Evolutionary conservation across 2,113 vertebrate genomes (phyloP).

Genomic region (Panthera uncia): DNA sequence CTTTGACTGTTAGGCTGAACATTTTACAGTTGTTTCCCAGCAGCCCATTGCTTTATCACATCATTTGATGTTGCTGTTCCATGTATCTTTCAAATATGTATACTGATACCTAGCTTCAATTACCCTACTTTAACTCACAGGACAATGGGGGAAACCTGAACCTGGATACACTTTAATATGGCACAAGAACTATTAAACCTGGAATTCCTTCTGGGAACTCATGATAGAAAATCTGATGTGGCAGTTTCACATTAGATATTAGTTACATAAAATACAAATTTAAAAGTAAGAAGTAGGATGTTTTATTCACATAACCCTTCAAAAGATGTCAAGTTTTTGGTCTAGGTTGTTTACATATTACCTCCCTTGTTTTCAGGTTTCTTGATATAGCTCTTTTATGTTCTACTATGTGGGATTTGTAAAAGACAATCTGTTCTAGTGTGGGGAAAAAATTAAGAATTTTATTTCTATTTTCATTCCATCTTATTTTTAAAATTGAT

Average conservation of each 20-base stretch:
- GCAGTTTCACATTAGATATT: background rate
- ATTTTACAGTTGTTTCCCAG: background rate
- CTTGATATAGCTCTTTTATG: background rate
- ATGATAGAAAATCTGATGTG: background rate
- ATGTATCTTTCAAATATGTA: conserved; percentile 2
- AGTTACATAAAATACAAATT: background rate
- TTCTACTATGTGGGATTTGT: background rate
- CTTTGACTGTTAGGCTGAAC: background rate
- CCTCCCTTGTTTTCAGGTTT: background rate
- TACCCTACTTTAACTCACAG: background rate
- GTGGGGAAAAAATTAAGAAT: background rate
- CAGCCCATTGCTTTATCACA: background rate
- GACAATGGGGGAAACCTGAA: background rate
- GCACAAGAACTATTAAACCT: background rate
- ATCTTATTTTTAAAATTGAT: background rate
- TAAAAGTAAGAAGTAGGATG: background rate
- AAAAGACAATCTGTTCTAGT: background rate
- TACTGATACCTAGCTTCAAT: background rate
- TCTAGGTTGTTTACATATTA: background rate
- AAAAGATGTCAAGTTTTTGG: background rate
- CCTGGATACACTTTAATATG: background rate
- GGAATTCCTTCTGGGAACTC: background rate
- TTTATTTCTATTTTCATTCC: background rate
- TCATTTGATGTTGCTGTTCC: background rate
- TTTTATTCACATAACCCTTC: background rate